These are phyloP conservation scores for Melolontha melolontha DNA, from an alignment of 2,888 invertebrate species.

Conservation along the genomic window DNA sequence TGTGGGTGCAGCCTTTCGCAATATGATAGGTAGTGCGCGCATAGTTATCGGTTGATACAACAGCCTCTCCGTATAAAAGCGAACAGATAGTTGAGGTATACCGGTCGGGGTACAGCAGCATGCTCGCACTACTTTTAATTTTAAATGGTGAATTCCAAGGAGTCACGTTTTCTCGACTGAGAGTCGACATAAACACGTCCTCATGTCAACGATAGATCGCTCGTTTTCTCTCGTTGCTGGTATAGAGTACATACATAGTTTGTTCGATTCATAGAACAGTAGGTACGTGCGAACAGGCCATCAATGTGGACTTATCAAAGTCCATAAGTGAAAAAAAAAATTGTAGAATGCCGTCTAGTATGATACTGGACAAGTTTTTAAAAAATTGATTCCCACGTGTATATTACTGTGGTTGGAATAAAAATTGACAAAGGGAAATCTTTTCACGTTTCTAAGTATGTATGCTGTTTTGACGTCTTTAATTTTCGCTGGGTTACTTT, in stretches of 20 bases:
- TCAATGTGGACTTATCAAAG: conserved; percentile 18
- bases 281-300: conserved; percentile 30
- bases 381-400: conserved; percentile 29
- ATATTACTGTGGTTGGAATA: conserved; percentile 21
- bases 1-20: conserved; percentile 55
- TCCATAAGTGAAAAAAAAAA: conserved; percentile 18
- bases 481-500: conserved; percentile 17
- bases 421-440: conserved; percentile 29
- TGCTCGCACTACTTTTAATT: conserved; percentile 54
- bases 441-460: conserved; percentile 4
- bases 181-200: conserved; percentile 44
- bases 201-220: conserved; percentile 41
- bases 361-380: conserved; percentile 11
- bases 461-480: conserved; percentile 8
- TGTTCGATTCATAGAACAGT: conserved; percentile 28
- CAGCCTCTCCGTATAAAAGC: conserved; percentile 44
- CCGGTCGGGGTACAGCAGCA: conserved; percentile 25
- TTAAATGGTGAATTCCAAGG: conserved; percentile 52
- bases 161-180: conserved; percentile 50
- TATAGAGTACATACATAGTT: conserved; percentile 9
- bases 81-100: conserved; percentile 5
- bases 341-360: conserved; percentile 25
- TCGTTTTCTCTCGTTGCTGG: conserved; percentile 42
- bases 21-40: conserved; percentile 52
- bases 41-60: conserved; percentile 51